Evolutionary conservation across 2,888 invertebrate species (phyloP).

Genomic region (Chrysomela aeneicollis): DNA sequence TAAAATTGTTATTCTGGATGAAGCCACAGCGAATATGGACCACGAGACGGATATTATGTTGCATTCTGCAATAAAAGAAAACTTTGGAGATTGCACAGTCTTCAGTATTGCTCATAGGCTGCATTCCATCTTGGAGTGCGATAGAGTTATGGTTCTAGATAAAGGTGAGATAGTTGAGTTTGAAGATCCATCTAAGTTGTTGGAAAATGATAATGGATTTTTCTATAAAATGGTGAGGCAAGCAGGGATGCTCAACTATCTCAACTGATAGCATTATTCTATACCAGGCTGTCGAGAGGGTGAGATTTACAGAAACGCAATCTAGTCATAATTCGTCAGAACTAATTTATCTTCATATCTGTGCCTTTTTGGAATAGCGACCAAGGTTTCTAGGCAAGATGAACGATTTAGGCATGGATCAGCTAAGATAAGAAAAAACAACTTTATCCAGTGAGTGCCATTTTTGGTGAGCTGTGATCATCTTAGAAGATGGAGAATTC

Average conservation of each 20-base stretch:
- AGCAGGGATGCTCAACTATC: constrained; percentile 66
- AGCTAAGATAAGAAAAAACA: too few species aligned
- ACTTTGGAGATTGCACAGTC: constrained; percentile 80
- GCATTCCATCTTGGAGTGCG: constrained; percentile 86
- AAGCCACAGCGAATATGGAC: constrained; percentile 86
- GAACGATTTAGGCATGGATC: too few species aligned
- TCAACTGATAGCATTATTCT: constrained; percentile 23
- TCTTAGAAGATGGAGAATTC: too few species aligned
- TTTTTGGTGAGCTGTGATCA: too few species aligned
- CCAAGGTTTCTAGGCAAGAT: too few species aligned
- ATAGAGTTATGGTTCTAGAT: constrained; percentile 82
- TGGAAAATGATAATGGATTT: constrained; percentile 68
- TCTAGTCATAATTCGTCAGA: too few species aligned
- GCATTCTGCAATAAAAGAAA: constrained; percentile 76
- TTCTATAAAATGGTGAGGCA: constrained; percentile 71
- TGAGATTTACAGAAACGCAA: too few species aligned
- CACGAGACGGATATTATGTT: constrained; percentile 79
- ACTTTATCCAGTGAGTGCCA: too few species aligned
- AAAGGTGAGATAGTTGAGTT: constrained; percentile 79
- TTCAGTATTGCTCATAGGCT: constrained; percentile 86
- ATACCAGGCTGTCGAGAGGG: too few species aligned
- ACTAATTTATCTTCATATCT: too few species aligned
- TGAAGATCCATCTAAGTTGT: constrained; percentile 75
- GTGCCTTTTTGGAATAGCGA: too few species aligned
- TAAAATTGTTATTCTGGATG: constrained; percentile 63